These are phyloP conservation scores for Oryctolagus cuniculus DNA, from an alignment of 2,113 vertebrate species.

Conservation along the genomic window DNA sequence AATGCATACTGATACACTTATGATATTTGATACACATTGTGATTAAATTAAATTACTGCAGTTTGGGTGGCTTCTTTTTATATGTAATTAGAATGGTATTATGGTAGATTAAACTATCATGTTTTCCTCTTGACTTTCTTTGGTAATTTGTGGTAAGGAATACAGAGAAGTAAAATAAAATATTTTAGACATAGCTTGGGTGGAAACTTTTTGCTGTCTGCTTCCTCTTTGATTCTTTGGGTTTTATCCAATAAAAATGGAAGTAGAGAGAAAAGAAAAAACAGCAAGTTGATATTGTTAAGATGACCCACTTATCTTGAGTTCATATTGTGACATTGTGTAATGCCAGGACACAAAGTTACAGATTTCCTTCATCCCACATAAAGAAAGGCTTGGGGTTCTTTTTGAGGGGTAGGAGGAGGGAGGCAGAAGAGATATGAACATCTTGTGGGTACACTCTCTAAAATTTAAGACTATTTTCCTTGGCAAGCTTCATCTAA, in stretches of 20 bases:
- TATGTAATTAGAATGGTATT: not conserved
- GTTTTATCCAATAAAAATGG: constrained; percentile 86
- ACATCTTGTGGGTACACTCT: constrained; percentile 85
- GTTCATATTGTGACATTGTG: constrained; percentile 80
- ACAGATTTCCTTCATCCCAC: constrained; percentile 81
- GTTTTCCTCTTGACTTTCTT: constrained; percentile 21
- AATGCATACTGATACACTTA: not conserved
- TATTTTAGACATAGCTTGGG: constrained; percentile 80
- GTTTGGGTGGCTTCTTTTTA: not conserved
- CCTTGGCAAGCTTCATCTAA: constrained; percentile 84
- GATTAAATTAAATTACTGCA: constrained; percentile 29
- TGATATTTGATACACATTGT: not conserved
- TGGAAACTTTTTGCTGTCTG: constrained; percentile 80
- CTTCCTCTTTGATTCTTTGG: constrained; percentile 86
- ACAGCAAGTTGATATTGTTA: constrained; percentile 82
- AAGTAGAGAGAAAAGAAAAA: constrained; percentile 83
- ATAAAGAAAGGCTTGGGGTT: not conserved
- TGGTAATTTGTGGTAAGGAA: constrained; percentile 80
- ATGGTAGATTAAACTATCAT: not conserved
- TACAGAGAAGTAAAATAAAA: constrained; percentile 85
- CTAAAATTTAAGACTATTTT: constrained; percentile 89
- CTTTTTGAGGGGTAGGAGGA: constrained; percentile 58
- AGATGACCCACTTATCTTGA: constrained; percentile 80
- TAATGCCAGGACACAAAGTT: constrained; percentile 81
- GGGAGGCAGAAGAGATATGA: constrained; percentile 71